Base-by-base conservation (phyloP, 2,888 invertebrate genomes). In the Hemaris fuciformis region DNA sequence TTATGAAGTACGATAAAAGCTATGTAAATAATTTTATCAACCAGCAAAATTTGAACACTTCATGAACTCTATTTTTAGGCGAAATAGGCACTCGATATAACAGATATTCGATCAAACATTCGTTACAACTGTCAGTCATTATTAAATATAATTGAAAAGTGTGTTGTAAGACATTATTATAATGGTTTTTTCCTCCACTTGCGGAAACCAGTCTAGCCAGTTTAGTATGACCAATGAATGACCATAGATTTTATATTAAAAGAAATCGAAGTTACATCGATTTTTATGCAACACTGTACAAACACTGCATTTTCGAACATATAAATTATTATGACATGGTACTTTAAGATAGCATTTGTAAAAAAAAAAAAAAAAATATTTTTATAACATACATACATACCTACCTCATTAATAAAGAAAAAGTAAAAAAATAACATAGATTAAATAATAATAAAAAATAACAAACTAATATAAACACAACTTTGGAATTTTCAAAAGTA, bases 51-150 rank as follows among this genome's bases (percentile, higher is more conserved):
- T 58, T 57, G 61, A 61, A 61, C 61, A 61, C 61, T 61, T 57
- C 34, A 57, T 27, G 42, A 57, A 57, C 27, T n/a, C 31, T 46
- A 43, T 72, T 41, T 38, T 63, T 74, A 75, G 72, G 74, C 72
- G 72, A 68, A 66, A 72, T 63, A 76, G 75, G 72, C 77, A 75
- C 76, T 67, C 67, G 53, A 70, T 68, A 61, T 48, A 38, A 38
- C 38, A 3, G 38, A 38, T 38, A 38, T 38, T 38, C 38, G 5
- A 38, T 38, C 38, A 38, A 38, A 38, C 38, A 38, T 38, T 38
- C 38, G 38, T n/a, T n/a, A n/a, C n/a, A n/a, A n/a, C n/a, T n/a
- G n/a, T n/a, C n/a, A n/a, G n/a, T n/a, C n/a, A n/a, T n/a, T n/a
- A n/a, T n/a, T n/a, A n/a, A n/a, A n/a, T n/a, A n/a, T n/a, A n/a